These are phyloP conservation scores for Pseudorasbora parva DNA, from an alignment of 2,113 vertebrate genomes.

Conservation along the genomic window DNA sequence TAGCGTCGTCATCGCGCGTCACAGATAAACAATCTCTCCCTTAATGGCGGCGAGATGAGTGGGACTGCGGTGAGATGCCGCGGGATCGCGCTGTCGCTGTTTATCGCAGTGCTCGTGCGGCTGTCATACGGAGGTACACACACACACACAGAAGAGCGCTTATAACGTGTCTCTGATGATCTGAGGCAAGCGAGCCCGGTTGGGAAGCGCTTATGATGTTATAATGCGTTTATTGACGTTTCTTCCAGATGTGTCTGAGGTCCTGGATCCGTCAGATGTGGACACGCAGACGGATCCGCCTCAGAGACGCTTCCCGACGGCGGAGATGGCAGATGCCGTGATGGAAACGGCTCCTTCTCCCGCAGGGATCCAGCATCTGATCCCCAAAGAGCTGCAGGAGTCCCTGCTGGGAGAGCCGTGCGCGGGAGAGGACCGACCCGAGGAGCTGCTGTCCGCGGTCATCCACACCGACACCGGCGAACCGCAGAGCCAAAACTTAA, in stretches of 20 bases:
- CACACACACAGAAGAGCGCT: not conserved
- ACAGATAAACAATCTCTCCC: not conserved
- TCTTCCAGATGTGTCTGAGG: conserved; percentile 60
- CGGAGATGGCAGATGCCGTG: conserved; percentile 83
- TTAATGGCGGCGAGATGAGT: not conserved
- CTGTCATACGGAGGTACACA: not conserved
- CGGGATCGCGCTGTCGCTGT: not conserved
- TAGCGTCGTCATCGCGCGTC: too few species aligned
- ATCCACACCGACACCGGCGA: conserved; percentile 65
- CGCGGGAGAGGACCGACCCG: conserved; percentile 66
- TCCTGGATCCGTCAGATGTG: conserved; percentile 44
- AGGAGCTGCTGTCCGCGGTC: conserved; percentile 54
- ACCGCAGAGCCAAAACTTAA: conserved; percentile 80
- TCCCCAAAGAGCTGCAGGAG: conserved; percentile 67
- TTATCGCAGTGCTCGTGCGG: not conserved
- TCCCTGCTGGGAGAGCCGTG: conserved; percentile 45
- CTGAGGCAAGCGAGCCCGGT: too few species aligned
- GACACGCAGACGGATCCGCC: too few species aligned
- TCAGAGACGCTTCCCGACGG: conserved; percentile 76
- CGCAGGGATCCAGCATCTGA: conserved; percentile 76
- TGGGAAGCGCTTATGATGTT: too few species aligned
- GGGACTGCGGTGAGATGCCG: not conserved
- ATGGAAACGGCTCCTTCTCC: conserved; percentile 73
- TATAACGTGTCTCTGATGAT: too few species aligned
- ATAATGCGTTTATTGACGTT: too few species aligned